Evolutionary conservation across 2,888 invertebrate species (phyloP), one percentile per base, ranked within the genome.

Genomic region (Meandrusa payeni): DNA sequence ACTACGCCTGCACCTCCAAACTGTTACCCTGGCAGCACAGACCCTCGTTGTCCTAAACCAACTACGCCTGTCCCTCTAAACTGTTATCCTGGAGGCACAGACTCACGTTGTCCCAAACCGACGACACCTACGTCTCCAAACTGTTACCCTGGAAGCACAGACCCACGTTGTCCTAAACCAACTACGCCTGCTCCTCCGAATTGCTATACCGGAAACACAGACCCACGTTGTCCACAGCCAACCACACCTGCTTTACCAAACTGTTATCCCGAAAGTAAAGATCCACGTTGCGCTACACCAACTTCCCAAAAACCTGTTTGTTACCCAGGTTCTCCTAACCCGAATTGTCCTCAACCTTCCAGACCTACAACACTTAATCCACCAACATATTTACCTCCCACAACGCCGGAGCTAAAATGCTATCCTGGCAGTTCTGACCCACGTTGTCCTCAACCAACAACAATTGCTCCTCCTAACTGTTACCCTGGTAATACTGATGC

Each of bases 341-440:
- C 64, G 0, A 52, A 57, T 12, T 80, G 80, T 50, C 72, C 73
- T 2, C 53, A 58, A 49, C 57, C 59, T 11, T 20, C 59, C 3
- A 52, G 55, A 33, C 48, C 62, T n/a, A 53, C 61, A 5, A 62
- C 61, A 5, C 47, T 54, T 17, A 51, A 55, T n/a, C 51, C 55
- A 3, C 62, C 65, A n/a, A 59, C 54, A 5, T 52, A 61, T 38
- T 43, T 55, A 40, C 53, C 64, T 36, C 52, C 64, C 24, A 29
- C 69, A 57, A 28, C 55, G 6, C 55, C 52, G 13, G 37, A 12
- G 24, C 49, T 53, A 0, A 34, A 48, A 9, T 57, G 57, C 31
- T 54, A 38, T 32, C 54, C 34, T 40, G 61, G 50, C 2, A 12
- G 46, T 33, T 7, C 58, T 48, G 50, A 55, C 50, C 40, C 53